Percentiles rank a stretch among this genome's conserved stretches.
Conservation (phyloP, 2,888 invertebrate genomes). For the Abscondita cerata region DNA sequence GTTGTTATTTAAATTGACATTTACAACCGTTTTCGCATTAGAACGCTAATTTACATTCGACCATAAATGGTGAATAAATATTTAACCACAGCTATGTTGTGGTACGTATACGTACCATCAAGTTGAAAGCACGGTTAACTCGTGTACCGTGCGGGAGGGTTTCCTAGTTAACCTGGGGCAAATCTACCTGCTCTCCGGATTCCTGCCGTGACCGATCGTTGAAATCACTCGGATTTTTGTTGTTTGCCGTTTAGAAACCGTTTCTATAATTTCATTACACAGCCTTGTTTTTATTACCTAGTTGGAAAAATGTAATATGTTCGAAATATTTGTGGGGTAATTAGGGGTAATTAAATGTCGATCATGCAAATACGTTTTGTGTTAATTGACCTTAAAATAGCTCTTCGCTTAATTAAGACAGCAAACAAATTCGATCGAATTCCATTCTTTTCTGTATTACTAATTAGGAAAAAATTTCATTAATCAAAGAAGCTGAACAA, state of each 20-base stretch:
- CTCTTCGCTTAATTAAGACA: too few relatives aligned
- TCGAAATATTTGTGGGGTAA: too few relatives aligned
- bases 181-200: conserved; percentile 41
- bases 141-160: conserved; percentile 56
- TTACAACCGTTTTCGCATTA: neutral
- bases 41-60: conserved; percentile 5
- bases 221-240: conserved; percentile 38
- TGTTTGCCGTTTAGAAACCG: conserved; percentile 21
- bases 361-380: too few relatives aligned
- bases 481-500: neutral
- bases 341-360: too few relatives aligned
- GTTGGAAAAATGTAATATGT: too few relatives aligned
- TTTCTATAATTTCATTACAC: conserved; percentile 10
- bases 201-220: conserved; percentile 47
- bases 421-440: too few relatives aligned
- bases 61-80: conserved; percentile 23
- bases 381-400: too few relatives aligned
- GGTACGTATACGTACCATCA: too few relatives aligned
- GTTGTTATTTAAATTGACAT: conserved; percentile 35
- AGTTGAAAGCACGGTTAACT: conserved; percentile 26
- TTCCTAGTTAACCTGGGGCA: conserved; percentile 58
- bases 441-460: too few relatives aligned
- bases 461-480: conserved; percentile 4
- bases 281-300: conserved; percentile 2
- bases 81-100: conserved; percentile 29